Evolutionary conservation across 2,797 vertebrate species (phyloP).

Genomic region (Betta splendens): DNA sequence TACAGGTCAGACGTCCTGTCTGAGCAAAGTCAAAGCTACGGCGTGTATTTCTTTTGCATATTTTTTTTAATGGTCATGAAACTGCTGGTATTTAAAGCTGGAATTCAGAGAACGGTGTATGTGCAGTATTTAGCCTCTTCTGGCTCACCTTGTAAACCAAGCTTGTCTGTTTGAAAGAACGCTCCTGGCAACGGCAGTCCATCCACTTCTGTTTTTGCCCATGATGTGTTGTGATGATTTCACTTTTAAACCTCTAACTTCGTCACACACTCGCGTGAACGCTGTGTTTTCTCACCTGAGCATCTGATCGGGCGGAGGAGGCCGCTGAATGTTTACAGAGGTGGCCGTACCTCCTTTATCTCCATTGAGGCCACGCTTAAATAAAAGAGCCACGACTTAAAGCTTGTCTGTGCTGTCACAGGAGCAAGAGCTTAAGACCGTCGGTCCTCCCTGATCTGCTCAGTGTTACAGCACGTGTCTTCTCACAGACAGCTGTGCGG

Average conservation of each 20-base stretch:
- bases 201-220: slow-evolving; percentile 18
- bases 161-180: slow-evolving; percentile 42
- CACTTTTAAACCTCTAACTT: slow-evolving; percentile 9
- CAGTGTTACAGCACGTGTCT: not conserved
- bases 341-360: slow-evolving; percentile 33
- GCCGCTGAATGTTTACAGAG: slow-evolving; percentile 30
- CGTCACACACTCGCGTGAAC: slow-evolving; percentile 20
- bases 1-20: not conserved
- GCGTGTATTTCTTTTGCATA: not conserved
- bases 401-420: slow-evolving; percentile 11
- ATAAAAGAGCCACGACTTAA: slow-evolving; percentile 11
- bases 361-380: slow-evolving; percentile 35
- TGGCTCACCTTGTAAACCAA: slow-evolving; percentile 56
- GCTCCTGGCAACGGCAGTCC: slow-evolving; percentile 45
- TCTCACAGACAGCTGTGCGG: slow-evolving; percentile 20
- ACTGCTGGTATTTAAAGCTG: slow-evolving; percentile 16
- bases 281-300: slow-evolving; percentile 26
- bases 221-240: slow-evolving; percentile 2
- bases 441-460: not conserved
- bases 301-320: not conserved
- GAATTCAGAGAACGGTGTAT: too few species aligned
- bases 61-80: slow-evolving; percentile 8
- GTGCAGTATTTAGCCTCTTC: slow-evolving; percentile 53
- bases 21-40: not conserved
- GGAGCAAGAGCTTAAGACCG: slow-evolving; percentile 3